Percentiles rank a stretch among this genome's conserved stretches.
Evolutionary conservation across 2,113 vertebrate genomes (phyloP).

Genomic region (Tauraco erythrolophus): DNA sequence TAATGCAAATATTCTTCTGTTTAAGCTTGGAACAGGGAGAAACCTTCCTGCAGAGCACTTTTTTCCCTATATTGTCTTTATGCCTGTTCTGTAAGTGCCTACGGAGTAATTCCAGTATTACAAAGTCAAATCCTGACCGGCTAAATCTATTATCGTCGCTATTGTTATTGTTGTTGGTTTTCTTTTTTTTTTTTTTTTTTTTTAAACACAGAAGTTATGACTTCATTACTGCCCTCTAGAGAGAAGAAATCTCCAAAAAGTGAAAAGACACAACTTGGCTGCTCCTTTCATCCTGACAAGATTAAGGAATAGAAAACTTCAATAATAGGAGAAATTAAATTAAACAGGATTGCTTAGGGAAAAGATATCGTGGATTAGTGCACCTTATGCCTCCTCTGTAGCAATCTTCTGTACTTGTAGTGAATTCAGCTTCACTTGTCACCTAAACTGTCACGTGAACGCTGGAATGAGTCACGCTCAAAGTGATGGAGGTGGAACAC

Average conservation of each 20-base stretch:
- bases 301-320: background rate
- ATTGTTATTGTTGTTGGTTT: background rate
- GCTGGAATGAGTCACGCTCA: background rate
- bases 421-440: background rate
- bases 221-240: background rate
- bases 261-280: background rate
- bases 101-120: background rate
- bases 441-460: background rate
- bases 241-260: background rate
- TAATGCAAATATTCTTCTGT: background rate
- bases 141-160: background rate
- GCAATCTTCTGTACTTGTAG: background rate
- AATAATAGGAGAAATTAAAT: background rate
- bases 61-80: background rate
- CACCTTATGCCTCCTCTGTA: background rate
- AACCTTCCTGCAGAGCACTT: accelerated
- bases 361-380: background rate
- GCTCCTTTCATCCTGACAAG: background rate
- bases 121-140: background rate
- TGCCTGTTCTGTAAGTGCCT: background rate
- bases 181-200: background rate
- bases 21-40: background rate
- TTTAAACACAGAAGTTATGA: background rate
- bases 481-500: background rate
- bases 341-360: background rate